Conservation (phyloP, 2,888 invertebrate species). For the Gisinianus flammeolus region DNA sequence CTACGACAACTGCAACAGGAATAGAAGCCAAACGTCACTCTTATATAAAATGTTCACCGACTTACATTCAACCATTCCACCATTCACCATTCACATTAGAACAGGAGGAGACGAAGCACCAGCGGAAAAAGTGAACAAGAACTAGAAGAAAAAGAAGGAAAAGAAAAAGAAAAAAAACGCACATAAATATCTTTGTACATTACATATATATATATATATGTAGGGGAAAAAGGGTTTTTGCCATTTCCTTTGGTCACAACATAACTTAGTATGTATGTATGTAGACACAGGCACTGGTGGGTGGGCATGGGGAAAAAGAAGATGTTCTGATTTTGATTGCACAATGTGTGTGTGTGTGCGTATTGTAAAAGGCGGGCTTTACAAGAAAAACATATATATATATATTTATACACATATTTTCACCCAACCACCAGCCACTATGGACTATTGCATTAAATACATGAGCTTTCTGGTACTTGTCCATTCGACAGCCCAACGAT, state of each 20-base stretch:
- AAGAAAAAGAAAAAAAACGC: not conserved
- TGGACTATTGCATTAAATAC: constrained; percentile 20
- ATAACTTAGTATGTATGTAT: not conserved
- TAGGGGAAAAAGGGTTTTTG: not conserved
- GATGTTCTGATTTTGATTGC: not conserved
- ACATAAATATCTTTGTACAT: constrained; percentile 11
- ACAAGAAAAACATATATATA: not conserved
- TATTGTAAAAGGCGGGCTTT: not conserved
- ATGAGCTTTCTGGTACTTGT: constrained; percentile 19
- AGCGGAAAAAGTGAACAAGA: constrained; percentile 6
- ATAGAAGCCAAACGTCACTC: constrained; percentile 37
- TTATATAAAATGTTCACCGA: constrained; percentile 24
- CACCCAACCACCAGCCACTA: not conserved
- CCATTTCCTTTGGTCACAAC: constrained; percentile 1
- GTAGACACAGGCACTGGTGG: not conserved
- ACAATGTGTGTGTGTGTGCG: too few species aligned
- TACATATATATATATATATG: constrained; percentile 6
- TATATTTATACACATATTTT: not conserved
- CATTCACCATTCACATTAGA: not conserved
- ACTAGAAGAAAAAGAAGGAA: not conserved
- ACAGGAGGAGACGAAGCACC: constrained; percentile 21
- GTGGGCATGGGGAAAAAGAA: not conserved
- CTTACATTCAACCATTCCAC: not conserved
- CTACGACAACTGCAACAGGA: constrained; percentile 39
- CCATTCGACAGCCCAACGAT: constrained; percentile 18